phyloP scores from a whole-genome alignment of 2,888 invertebrate species.

The Erynnis tages region DNA sequence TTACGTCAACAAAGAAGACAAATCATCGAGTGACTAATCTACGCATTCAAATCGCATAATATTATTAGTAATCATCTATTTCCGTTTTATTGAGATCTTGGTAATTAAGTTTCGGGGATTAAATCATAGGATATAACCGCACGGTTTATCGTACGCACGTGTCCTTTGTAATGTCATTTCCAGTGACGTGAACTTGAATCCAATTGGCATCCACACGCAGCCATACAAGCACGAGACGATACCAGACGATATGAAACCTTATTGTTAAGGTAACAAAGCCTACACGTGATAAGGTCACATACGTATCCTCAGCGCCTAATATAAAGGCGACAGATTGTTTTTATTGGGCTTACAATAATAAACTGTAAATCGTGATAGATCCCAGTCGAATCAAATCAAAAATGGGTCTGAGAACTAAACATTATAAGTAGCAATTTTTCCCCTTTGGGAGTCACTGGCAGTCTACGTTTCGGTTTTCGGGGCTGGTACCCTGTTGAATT shows the following conservation, averaged over 20 bases:
- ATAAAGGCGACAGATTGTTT: constrained; percentile 8
- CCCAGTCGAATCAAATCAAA: too few species aligned
- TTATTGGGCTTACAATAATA: not conserved
- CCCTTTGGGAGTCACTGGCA: too few species aligned
- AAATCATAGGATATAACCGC: constrained; percentile 42
- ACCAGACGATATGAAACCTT: constrained; percentile 61
- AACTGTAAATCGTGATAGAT: too few species aligned
- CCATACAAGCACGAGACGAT: constrained; percentile 59
- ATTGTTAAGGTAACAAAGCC: constrained; percentile 51
- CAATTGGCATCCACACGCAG: constrained; percentile 64
- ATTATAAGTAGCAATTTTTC: too few species aligned
- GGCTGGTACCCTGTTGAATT: too few species aligned
- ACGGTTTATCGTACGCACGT: constrained; percentile 46
- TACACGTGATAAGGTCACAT: constrained; percentile 27
- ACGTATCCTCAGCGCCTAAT: not conserved
- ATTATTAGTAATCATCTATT: not conserved
- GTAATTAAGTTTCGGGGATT: constrained; percentile 32
- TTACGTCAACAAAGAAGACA: too few species aligned
- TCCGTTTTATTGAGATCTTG: constrained; percentile 13
- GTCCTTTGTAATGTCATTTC: constrained; percentile 59
- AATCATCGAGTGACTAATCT: not conserved
- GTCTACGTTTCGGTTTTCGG: too few species aligned
- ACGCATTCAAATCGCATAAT: not conserved
- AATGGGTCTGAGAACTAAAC: too few species aligned
- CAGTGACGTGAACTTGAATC: constrained; percentile 64